Percentiles rank a stretch among this genome's conserved stretches.
Conservation (phyloP, 2,113 vertebrate genomes). For the Dunckerocampus dactyliophorus region DNA sequence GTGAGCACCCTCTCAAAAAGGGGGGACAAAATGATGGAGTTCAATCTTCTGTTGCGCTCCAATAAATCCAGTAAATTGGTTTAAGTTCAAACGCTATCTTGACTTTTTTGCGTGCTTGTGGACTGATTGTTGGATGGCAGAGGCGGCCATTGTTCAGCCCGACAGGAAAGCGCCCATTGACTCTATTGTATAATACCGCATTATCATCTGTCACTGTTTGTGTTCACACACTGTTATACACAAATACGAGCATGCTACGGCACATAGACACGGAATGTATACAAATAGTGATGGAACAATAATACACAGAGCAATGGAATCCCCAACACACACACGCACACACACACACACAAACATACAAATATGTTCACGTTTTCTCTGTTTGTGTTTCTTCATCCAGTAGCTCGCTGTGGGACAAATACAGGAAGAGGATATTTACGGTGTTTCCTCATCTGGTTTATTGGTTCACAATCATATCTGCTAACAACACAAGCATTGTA, state of each 20-base stretch:
- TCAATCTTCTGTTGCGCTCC: conserved; percentile 3
- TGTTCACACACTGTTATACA: conserved; percentile 49
- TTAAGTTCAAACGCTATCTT: conserved; percentile 14
- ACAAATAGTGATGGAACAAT: conserved; percentile 29
- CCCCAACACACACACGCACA: conserved; percentile 4
- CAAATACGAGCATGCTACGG: conserved; percentile 20
- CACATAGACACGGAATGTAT: conserved; percentile 15
- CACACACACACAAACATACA: conserved; percentile 6
- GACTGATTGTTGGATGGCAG: conserved; percentile 48
- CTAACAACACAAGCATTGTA: conserved; percentile 27
- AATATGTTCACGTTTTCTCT: background rate
- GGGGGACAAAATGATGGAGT: background rate
- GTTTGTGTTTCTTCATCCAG: conserved; percentile 43
- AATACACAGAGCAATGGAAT: conserved; percentile 20
- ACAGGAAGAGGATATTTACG: conserved; percentile 68
- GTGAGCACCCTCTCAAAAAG: too few species aligned
- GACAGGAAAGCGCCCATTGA: conserved; percentile 52
- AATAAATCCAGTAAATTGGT: conserved; percentile 8
- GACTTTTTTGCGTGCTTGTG: conserved; percentile 28
- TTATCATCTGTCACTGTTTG: conserved; percentile 57
- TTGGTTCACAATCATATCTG: conserved; percentile 52
- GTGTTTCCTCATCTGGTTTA: conserved; percentile 48
- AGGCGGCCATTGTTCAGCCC: conserved; percentile 30
- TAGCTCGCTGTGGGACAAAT: conserved; percentile 53
- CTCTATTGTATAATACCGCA: conserved; percentile 54